These are phyloP conservation scores for Cynodonichthys magdalenae DNA, from an alignment of 2,797 vertebrate species.

Conservation along the genomic window DNA sequence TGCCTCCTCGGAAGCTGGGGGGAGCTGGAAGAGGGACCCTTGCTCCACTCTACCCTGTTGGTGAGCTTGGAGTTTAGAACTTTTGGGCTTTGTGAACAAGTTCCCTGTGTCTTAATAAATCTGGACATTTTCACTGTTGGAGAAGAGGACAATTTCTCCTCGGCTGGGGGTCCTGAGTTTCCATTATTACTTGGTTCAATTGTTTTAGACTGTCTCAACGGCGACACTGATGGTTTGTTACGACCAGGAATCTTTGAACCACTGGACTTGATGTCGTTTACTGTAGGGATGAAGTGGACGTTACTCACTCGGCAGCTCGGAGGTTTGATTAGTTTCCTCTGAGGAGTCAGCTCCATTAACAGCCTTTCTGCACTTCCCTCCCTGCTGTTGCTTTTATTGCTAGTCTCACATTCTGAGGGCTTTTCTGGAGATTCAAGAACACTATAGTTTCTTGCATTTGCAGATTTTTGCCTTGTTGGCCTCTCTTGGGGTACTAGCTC, in stretches of 20 bases:
- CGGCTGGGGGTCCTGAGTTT: conserved; percentile 56
- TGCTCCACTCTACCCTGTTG: conserved; percentile 67
- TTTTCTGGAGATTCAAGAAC: conserved; percentile 80
- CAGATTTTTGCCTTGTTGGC: conserved; percentile 72
- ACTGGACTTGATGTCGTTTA: conserved; percentile 72
- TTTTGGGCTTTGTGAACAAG: conserved; percentile 73
- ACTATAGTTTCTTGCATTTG: conserved; percentile 68
- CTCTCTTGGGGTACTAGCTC: conserved; percentile 80
- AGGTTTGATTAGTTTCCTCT: conserved; percentile 80
- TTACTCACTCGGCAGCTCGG: conserved; percentile 65
- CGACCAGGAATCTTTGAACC: conserved; percentile 85
- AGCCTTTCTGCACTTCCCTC: conserved; percentile 66
- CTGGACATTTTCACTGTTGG: conserved; percentile 81
- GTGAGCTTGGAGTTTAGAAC: conserved; percentile 57
- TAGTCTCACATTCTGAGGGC: conserved; percentile 69
- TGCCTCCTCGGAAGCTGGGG: conserved; percentile 74
- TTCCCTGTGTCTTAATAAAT: conserved; percentile 80
- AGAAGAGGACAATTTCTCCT: conserved; percentile 80
- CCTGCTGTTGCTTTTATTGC: conserved; percentile 53
- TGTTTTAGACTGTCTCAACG: conserved; percentile 78
- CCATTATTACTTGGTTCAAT: conserved; percentile 53
- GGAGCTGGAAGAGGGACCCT: conserved; percentile 70
- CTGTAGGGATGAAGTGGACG: conserved; percentile 69
- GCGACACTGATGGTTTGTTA: conserved; percentile 79
- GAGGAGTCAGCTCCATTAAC: conserved; percentile 69